phyloP scores from a whole-genome alignment of 1,140 invertebrate species.

The Plectus sambesii region DNA sequence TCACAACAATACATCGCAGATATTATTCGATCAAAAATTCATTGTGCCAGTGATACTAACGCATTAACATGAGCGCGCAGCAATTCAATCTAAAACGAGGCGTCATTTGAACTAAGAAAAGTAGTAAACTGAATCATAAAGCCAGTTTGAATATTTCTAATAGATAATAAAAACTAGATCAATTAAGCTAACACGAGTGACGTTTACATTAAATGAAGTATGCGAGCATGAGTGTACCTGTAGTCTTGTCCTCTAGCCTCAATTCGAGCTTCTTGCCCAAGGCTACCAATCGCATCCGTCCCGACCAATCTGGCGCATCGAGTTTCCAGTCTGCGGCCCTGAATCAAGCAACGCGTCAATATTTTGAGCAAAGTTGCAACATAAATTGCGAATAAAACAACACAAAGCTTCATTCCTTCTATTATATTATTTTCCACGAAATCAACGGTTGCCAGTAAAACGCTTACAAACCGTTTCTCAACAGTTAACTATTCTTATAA shows the following conservation, averaged over 20 bases:
- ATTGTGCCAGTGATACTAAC: no score
- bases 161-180: constrained; percentile 10
- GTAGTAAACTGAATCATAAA: neutral
- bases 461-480: no score
- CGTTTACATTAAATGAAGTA: constrained; percentile 1
- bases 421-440: constrained; percentile 1
- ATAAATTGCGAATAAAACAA: no score
- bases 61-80: no score
- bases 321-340: constrained; percentile 53
- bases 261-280: constrained; percentile 51
- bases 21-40: no score
- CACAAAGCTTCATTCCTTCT: neutral
- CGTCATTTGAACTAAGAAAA: no score
- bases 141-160: constrained; percentile 4
- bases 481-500: no score
- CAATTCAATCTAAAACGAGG: no score
- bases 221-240: constrained; percentile 55
- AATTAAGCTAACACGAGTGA: no score
- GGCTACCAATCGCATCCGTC: constrained; percentile 48
- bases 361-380: neutral
- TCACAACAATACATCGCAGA: no score
- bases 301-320: constrained; percentile 51
- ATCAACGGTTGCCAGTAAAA: no score
- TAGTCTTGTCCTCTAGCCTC: constrained; percentile 87
- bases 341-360: constrained; percentile 16